Evolutionary conservation across 2,797 vertebrate genomes (phyloP).

Genomic region (Hydrophis major): DNA sequence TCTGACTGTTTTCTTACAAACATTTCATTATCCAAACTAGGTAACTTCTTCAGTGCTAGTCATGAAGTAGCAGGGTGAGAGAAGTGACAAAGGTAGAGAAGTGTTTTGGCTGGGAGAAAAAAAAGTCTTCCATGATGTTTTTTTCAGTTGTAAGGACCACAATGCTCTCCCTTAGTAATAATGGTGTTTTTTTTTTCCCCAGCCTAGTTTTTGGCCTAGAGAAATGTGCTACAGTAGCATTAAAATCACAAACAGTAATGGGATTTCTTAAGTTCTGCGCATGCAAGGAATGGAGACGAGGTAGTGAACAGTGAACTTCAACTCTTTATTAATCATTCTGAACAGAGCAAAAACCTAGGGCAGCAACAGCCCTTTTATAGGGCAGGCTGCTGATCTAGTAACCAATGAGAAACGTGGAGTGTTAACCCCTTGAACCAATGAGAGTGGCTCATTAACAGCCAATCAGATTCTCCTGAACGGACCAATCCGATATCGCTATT

Average conservation of each 20-base stretch:
- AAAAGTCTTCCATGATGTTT: neutral
- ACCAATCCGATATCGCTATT: no score
- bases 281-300: no score
- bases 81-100: neutral
- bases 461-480: no score
- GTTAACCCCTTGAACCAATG: no score
- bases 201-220: neutral
- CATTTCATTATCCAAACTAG: neutral
- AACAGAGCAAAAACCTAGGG: no score
- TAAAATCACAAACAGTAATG: neutral
- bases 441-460: no score
- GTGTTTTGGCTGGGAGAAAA: neutral
- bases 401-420: no score
- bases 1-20: neutral
- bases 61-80: neutral
- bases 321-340: no score
- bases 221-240: neutral
- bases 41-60: neutral
- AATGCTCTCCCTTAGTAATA: neutral
- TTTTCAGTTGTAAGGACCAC: neutral
- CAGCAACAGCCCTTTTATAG: no score
- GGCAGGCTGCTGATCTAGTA: no score
- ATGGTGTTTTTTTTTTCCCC: accelerated
- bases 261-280: neutral
- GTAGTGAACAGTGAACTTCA: no score